Base-by-base conservation (phyloP, 2,797 vertebrate species). In the Poecilia picta region DNA sequence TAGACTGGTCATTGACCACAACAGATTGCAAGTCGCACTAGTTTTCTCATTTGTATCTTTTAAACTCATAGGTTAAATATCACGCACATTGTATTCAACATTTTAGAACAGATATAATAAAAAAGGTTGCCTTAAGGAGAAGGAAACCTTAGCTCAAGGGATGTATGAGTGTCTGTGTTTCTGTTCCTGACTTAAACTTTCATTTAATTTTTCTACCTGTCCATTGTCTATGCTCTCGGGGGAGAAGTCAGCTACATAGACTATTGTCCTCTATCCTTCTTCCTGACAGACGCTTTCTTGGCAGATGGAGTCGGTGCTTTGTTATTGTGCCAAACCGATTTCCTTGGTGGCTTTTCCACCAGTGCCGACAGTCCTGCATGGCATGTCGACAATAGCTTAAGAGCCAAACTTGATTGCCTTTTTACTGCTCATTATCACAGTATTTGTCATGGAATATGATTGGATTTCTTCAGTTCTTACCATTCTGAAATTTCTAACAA, bases 241-340 rank as follows among this genome's bases (percentile, higher is more conserved):
- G 57, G 28, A 31, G 8, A 62, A 84, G 73, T 77, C 66, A 75
- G 81, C 62, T 39, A 59, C 75, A 66, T 74, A 73, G 43, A 80
- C 85, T 86, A 91, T 89, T 88, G 90, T 92, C 87, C 86, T 89
- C 81, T 39, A 76, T 59, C 78, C 16, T 15, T 72, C 75, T 84
- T 75, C 75, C 83, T 90, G 89, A 93, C 82, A 77, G 87, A 85
- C 87, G 89, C 85, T 91, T 93, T 89, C 75, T 90, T 93, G 91
- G 91, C 90, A 71, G 11, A 23, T 79, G 75, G 75, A 82, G 41
- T 85, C 81, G 86, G 91, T 85, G 88, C 89, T 93, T 89, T 91
- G 92, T 73, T 84, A 85, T 87, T 82, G 85, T 88, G 91, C 91
- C 91, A 91, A 90, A 90, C 87, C 88, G 90, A 93, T 94, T 94